Evolutionary conservation across 2,888 invertebrate species (phyloP).

Genomic region (Acleris sparsana): DNA sequence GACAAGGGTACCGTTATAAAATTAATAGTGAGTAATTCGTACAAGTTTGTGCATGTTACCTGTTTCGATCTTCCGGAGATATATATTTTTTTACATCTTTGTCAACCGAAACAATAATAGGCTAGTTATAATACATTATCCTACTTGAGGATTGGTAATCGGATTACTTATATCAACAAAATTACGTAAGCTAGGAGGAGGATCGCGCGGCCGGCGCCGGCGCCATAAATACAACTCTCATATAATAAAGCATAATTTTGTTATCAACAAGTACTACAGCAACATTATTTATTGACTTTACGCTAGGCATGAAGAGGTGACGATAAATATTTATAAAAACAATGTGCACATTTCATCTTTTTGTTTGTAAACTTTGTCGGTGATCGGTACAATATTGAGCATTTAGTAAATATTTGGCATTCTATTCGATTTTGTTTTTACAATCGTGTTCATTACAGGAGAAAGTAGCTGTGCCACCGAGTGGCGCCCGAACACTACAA

Average conservation of each 20-base stretch:
- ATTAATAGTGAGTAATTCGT: slow-evolving; percentile 63
- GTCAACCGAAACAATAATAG: slow-evolving; percentile 66
- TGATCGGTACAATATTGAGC: slow-evolving; percentile 63
- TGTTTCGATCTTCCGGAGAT: slow-evolving; percentile 66
- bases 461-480: slow-evolving; percentile 67
- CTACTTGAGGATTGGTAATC: slow-evolving; percentile 69
- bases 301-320: slow-evolving; percentile 68
- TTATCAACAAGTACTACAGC: slow-evolving; percentile 75
- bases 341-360: slow-evolving; percentile 71
- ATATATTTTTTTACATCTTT: slow-evolving; percentile 69
- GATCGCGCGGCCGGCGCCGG: slow-evolving; percentile 59
- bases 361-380: slow-evolving; percentile 49
- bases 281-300: slow-evolving; percentile 73
- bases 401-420: slow-evolving; percentile 68
- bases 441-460: slow-evolving; percentile 38
- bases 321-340: slow-evolving; percentile 68
- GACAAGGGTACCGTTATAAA: slow-evolving; percentile 54
- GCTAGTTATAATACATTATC: slow-evolving; percentile 74
- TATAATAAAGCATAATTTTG: slow-evolving; percentile 76
- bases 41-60: slow-evolving; percentile 75
- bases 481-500: slow-evolving; percentile 48
- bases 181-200: slow-evolving; percentile 66
- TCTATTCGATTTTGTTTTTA: slow-evolving; percentile 47
- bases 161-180: slow-evolving; percentile 63
- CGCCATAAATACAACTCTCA: slow-evolving; percentile 75